Base-by-base conservation (phyloP, 2,113 vertebrate species). In the Pelecanus crispus region DNA sequence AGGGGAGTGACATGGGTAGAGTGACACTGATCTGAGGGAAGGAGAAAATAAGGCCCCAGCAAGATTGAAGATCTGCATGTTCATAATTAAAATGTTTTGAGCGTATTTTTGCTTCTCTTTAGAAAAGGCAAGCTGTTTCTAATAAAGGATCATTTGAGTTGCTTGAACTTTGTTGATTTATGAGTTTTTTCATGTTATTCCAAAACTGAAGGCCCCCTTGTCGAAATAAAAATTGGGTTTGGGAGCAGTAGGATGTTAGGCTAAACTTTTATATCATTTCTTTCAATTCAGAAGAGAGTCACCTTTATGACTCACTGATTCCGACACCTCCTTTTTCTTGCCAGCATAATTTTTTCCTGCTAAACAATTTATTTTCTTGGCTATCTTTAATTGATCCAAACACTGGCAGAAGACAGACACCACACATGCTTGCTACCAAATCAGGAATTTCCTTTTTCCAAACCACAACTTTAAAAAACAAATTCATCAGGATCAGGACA, bases 81-180 rank as follows among this genome's bases (percentile, higher is more conserved):
- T 92, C 74, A 10, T 62, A 91, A 97, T 95, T 95, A 88, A 95
- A 94, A 92, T 82, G 59, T 82, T 96, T 72, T 44, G 83, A 94
- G 88, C 40, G 47, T 72, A 70, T 66, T 94, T 92, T 63, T 90
- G 32, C 72, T 85, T 89, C 58, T 74, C 53, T 70, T 62, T 36
- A 71, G 86, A 92, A 66, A 32, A 85, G 62, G 32, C 89, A 97
- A 92, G 84, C 87, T 96, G 86, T 92, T 97, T 94, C 83, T 84
- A 95, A 97, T 96, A 91, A 91, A 85, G 17, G 53, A 91, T 82
- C 47, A 45, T 91, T 91, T 42, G 42, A 92, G 53, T 73, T 2
- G 6, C 93, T 85, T 86, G 71, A 91, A 86, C 58, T 85, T 81
- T 55, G 78, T 73, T 95, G 84, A 90, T 88, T 87, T 95, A 82